Evolutionary conservation across 2,797 vertebrate species (phyloP).

Genomic region (Tadarida brasiliensis): DNA sequence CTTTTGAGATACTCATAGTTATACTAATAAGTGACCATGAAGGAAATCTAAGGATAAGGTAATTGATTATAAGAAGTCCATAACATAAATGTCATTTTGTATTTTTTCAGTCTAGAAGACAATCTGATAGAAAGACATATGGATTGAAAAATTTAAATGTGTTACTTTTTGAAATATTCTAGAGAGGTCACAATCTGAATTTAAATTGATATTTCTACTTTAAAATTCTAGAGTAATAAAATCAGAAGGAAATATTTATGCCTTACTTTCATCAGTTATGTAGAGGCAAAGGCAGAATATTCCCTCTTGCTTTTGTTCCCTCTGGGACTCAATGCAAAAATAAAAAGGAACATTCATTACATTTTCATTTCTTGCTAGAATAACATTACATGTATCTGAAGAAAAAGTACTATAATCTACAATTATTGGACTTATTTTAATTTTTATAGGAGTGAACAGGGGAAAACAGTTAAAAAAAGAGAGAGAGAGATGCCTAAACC

Average conservation of each 20-base stretch:
- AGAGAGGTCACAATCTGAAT: background rate
- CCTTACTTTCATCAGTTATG: background rate
- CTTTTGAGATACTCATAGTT: background rate
- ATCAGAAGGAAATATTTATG: background rate
- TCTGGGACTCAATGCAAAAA: background rate
- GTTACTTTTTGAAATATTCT: slow-evolving; percentile 17
- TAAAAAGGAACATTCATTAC: background rate
- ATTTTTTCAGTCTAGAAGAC: background rate
- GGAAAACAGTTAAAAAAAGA: background rate
- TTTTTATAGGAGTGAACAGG: background rate
- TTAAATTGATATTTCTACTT: slow-evolving; percentile 30
- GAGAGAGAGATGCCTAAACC: background rate
- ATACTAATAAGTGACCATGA: background rate
- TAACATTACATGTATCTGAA: background rate
- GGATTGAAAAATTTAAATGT: background rate
- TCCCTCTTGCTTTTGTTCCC: background rate
- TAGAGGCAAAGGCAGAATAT: background rate
- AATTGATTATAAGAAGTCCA: background rate
- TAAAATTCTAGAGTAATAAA: slow-evolving; percentile 5
- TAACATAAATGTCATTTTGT: background rate
- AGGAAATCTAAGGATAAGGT: background rate
- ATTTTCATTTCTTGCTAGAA: slow-evolving; percentile 39
- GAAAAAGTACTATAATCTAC: background rate
- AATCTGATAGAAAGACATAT: background rate
- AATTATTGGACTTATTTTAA: background rate